phyloP scores from a whole-genome alignment of 2,888 invertebrate genomes.

The Archaeoteleia sp. region DNA sequence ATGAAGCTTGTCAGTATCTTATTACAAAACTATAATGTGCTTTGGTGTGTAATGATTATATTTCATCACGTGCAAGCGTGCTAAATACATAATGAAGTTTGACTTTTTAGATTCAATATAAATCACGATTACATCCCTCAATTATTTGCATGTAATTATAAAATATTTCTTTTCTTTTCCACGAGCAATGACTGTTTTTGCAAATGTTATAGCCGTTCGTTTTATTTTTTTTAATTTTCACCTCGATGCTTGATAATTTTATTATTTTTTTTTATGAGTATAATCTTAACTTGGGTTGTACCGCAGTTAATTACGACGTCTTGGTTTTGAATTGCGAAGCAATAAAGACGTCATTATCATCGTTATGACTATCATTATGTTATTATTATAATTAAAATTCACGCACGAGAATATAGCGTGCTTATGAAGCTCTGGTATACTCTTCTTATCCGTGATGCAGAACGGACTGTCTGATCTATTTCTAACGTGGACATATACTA shows the following conservation, averaged over 20 bases:
- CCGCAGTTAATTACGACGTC: constrained; percentile 55
- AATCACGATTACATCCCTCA: constrained; percentile 43
- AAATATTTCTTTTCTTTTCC: constrained; percentile 32
- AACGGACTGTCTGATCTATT: constrained; percentile 50
- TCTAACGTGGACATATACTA: constrained; percentile 34
- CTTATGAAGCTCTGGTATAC: constrained; percentile 31
- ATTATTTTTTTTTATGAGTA: constrained; percentile 49
- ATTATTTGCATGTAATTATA: constrained; percentile 52
- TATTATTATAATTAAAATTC: constrained; percentile 55
- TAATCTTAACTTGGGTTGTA: constrained; percentile 48
- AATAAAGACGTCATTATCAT: constrained; percentile 56
- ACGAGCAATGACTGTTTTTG: constrained; percentile 43
- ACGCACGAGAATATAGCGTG: constrained; percentile 51
- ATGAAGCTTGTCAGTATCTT: too few species aligned
- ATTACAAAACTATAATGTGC: too few species aligned
- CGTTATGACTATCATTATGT: constrained; percentile 55
- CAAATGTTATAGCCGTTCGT: constrained; percentile 38
- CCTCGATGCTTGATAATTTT: constrained; percentile 53
- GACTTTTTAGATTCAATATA: constrained; percentile 20
- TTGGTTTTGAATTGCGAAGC: constrained; percentile 52
- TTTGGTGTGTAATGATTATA: too few species aligned
- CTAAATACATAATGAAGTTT: constrained; percentile 47
- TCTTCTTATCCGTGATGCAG: constrained; percentile 49
- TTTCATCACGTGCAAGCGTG: constrained; percentile 27
- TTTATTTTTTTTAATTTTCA: constrained; percentile 52